A percentile compares a stretch with the other conserved stretches of the same genome.
Evolutionary conservation across 2,113 vertebrate species (phyloP).

Genomic region (Oxygymnocypris stewartii): DNA sequence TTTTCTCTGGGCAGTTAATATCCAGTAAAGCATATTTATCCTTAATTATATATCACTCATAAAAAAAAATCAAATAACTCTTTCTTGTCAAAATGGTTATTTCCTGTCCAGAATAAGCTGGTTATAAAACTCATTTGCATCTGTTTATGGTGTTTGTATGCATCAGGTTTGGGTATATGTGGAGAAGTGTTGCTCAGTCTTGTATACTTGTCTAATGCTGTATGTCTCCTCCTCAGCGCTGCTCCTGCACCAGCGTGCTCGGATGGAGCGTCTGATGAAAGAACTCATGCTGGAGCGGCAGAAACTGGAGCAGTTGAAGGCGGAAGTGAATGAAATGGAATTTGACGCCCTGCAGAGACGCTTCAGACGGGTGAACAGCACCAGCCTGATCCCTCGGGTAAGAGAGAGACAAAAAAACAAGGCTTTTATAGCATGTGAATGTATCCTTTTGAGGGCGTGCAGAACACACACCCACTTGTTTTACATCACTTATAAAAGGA

Average conservation of each 20-base stretch:
- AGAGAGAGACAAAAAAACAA: neutral
- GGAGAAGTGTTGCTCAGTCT: too few relatives aligned
- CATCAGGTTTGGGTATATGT: too few relatives aligned
- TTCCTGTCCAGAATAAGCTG: slow-evolving; percentile 5
- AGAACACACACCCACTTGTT: neutral
- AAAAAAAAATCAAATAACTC: neutral
- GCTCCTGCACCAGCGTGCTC: slow-evolving; percentile 93
- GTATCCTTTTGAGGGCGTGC: neutral
- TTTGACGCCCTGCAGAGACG: slow-evolving; percentile 95
- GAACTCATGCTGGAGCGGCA: slow-evolving; percentile 88
- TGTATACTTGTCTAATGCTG: neutral
- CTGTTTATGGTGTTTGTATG: neutral
- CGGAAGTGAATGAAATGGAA: slow-evolving; percentile 96
- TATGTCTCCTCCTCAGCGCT: slow-evolving; percentile 77
- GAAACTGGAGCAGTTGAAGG: slow-evolving; percentile 90
- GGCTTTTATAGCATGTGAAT: slow-evolving; percentile 55
- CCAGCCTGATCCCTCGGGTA: slow-evolving; percentile 89
- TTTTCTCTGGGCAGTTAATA: neutral
- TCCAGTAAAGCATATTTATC: neutral
- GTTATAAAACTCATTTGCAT: slow-evolving; percentile 1
- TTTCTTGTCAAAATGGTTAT: neutral
- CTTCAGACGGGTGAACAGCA: slow-evolving; percentile 92
- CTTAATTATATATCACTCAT: neutral
- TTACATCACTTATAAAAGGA: neutral
- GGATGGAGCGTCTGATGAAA: slow-evolving; percentile 97